Evolutionary conservation across 2,113 vertebrate species (phyloP).

Genomic region (Hipposideros armiger): DNA sequence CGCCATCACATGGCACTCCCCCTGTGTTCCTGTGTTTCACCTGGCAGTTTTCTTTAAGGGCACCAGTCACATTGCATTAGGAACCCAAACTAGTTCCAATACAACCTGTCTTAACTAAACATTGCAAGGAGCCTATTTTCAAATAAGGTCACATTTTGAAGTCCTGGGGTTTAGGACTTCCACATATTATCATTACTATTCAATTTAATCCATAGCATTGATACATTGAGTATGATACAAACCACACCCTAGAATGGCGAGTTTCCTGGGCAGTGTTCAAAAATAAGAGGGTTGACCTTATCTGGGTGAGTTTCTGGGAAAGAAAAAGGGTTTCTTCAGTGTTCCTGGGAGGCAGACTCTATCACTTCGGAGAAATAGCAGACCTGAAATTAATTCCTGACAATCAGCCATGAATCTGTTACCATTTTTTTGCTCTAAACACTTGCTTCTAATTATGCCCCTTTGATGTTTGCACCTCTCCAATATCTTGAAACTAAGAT

Average conservation of each 20-base stretch:
- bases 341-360: background rate
- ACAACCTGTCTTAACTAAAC: background rate
- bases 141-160: background rate
- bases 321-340: background rate
- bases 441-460: conserved; percentile 69
- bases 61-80: background rate
- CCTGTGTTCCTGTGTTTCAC: background rate
- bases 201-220: background rate
- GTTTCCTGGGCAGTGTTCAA: background rate
- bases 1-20: background rate
- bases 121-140: background rate
- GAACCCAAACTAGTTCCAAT: background rate
- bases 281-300: background rate
- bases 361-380: background rate
- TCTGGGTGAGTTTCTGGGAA: background rate
- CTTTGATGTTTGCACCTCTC: conserved; percentile 64
- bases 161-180: background rate
- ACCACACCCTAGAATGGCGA: too few species aligned
- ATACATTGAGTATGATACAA: background rate
- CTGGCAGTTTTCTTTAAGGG: background rate
- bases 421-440: conserved; percentile 13
- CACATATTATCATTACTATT: too few species aligned
- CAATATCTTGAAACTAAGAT: conserved; percentile 62
- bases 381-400: conserved; percentile 37
- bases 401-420: background rate